Evolutionary conservation across 2,113 vertebrate species (phyloP), one percentile per base, ranked within the genome.

Genomic region (Pholis gunnellus): DNA sequence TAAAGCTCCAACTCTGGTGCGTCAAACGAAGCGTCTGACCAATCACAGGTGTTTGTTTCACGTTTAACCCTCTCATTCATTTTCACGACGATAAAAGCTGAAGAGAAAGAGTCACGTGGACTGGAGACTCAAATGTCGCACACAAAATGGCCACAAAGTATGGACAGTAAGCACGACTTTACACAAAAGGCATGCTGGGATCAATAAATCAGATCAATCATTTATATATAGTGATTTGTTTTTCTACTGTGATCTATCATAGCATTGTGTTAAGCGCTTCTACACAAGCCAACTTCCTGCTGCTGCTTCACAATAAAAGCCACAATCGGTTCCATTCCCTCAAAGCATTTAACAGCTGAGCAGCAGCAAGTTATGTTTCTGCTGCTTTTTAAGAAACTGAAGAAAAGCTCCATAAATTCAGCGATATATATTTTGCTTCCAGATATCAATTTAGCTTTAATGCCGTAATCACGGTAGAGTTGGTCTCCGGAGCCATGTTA

Each of bases 401-500:
- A 22, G 38, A 14, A 65, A 66, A 80, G 14, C 34, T 44, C 40
- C 14, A 6, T 46, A 50, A 66, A 57, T 67, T 15, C 48, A 31
- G 18, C 20, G 9, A 13, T 52, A 8, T 63, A 10, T 63, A 10
- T 50, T 27, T 68, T 48, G 22, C 88, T 64, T 78, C 57, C 57
- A 54, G 66, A 31, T 68, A 17, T 42, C 44, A 14, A 31, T 34
- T 72, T 70, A 54, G 40, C 72, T 68, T 27, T 14, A 1, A 34
- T 29, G 50, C 27, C 22, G 0, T 73, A 38, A 66, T 78, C 44
- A 59, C 22, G 73, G 31, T 18, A 2, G 50, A 56, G 46, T 40
- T 13, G 2, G 31, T 76, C 80, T 40, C 60, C 67, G 4, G 64
- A 36, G 63, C 13, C 3, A 60, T 40, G 50, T 54, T 81, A 65